Base-by-base conservation (phyloP, 2,113 vertebrate genomes). In the Tor tambroides region DNA sequence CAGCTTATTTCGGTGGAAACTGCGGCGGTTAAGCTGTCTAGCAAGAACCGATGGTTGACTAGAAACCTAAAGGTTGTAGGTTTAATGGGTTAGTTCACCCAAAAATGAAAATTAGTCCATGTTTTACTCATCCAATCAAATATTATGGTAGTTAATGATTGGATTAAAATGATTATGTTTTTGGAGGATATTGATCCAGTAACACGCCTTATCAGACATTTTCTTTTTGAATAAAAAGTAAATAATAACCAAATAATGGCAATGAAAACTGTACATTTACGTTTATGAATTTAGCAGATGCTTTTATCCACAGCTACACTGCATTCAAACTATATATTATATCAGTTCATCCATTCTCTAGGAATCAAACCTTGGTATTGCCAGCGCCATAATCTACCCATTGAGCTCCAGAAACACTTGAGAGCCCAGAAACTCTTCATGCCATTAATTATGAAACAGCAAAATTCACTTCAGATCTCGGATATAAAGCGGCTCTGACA, bases 371-470 rank as follows among this genome's bases (percentile, higher is more conserved):
- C 12, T 75, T 75, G 72, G 35, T 17, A 26, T 15, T 43, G 19
- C 35, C 71, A 41, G 71, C 0, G 4, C 71, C 38, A 4, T 23
- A 38, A 72, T 72, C 69, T 12, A 41, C 69, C 11, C 19, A 6
- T 23, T n/a, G 69, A 41, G 69, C 69, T 72, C 35, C 69, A 72
- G 69, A n/a, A 72, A 65, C n/a, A 28, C 56, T 61, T 8, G 4
- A n/a, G 56, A 6, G 63, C n/a, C 14, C 65, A 69, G 28, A 71
- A 71, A 75, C 41, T 75, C n/a, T 17, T 26, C 72, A 28, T 9
- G 23, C 38, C 72, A 75, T 75, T 75, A 75, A 75, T 75, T 75
- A 75, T 79, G 46, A 56, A 79, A 51, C 49, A 23, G 46, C 28
- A 19, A 56, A 79, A 21, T 54, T 56, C 76, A 56, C 76, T 51